Conservation (phyloP, 1,140 invertebrate species). For the Proales similis region DNA sequence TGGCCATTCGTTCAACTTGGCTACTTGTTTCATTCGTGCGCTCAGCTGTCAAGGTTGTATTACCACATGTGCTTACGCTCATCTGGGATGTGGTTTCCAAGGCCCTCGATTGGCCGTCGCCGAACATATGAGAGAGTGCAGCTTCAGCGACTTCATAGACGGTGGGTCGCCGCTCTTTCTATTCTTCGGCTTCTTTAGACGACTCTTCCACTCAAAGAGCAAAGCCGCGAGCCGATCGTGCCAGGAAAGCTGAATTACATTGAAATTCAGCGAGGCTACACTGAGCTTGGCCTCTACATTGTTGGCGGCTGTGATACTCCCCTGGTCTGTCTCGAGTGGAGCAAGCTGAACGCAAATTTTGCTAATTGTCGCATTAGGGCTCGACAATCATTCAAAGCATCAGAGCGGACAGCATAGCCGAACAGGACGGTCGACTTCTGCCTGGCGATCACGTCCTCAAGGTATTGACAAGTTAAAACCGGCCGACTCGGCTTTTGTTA, state of each 20-base stretch:
- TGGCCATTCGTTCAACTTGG: not conserved
- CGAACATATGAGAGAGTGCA: slow-evolving; percentile 51
- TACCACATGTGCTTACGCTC: slow-evolving; percentile 47
- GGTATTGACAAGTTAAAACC: slow-evolving; percentile 41
- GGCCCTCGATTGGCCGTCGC: slow-evolving; percentile 52
- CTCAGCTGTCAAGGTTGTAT: slow-evolving; percentile 50
- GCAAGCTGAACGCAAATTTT: not conserved
- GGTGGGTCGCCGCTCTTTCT: not conserved
- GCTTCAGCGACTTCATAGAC: slow-evolving; percentile 45
- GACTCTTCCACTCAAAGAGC: not conserved
- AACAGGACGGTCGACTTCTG: slow-evolving; percentile 46
- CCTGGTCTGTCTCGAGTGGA: slow-evolving; percentile 48
- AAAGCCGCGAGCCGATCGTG: slow-evolving; percentile 45
- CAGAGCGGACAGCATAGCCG: slow-evolving; percentile 49
- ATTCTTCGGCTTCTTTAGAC: not conserved
- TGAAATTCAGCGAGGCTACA: slow-evolving; percentile 52
- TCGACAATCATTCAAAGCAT: slow-evolving; percentile 57
- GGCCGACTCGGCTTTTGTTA: not conserved
- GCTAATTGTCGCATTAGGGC: slow-evolving; percentile 2
- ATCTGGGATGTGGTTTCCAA: slow-evolving; percentile 52
- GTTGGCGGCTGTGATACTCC: slow-evolving; percentile 58
- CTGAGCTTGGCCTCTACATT: slow-evolving; percentile 54
- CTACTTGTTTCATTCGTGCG: not conserved
- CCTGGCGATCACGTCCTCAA: slow-evolving; percentile 52
- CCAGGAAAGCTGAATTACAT: slow-evolving; percentile 56